Base-by-base conservation (phyloP, 2,797 vertebrate species). In the Novumbra hubbsi region DNA sequence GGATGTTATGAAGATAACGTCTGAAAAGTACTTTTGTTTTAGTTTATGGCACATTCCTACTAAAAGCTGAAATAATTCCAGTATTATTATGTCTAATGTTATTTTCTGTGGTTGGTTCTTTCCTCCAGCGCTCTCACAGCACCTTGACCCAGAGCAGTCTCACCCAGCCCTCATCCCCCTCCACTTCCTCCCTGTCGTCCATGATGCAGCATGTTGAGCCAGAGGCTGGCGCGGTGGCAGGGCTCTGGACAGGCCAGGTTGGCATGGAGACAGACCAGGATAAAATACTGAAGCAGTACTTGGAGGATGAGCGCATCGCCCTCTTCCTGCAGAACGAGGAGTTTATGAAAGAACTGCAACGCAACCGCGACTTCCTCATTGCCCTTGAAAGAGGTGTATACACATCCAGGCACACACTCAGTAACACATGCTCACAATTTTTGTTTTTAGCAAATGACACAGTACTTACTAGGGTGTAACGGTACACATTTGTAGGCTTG, bases 251-350 rank as follows among this genome's bases (percentile, higher is more conserved):
- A 28, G 79, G 79, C 11, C 63, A 81, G 2, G 85, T 83, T 0
- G 83, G 86, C 0, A 82, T 85, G 81, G 95, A 96, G 87, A 81
- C 87, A 3, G 96, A 96, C 81, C 96, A 96, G 87, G 97, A 98
- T 83, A 92, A 93, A 64, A 96, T 94, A 12, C 93, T 97, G 85
- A 98, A 97, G 88, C 97, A 98, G 91, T 98, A 98, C 86, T 89
- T 98, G 84, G 95, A 98, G 72, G 98, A 99, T 0, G 98, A 99
- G 87, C 94, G 97, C 50, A 96, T 99, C 0, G 98, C 98, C 0
- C 95, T 99, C 34, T 98, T 98, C 83, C 92, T 99, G 81, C 98
- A 99, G 88, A 99, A 99, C 0, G 96, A 98, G 64, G 98, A 99
- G 90, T 99, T 99, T 83, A 97, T 99, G 98, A 96, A 91, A 84